These are phyloP conservation scores for Hydrozoanthus tunicans DNA, from an alignment of 64 coral and sea anemone genomes.

Conservation along the genomic window DNA sequence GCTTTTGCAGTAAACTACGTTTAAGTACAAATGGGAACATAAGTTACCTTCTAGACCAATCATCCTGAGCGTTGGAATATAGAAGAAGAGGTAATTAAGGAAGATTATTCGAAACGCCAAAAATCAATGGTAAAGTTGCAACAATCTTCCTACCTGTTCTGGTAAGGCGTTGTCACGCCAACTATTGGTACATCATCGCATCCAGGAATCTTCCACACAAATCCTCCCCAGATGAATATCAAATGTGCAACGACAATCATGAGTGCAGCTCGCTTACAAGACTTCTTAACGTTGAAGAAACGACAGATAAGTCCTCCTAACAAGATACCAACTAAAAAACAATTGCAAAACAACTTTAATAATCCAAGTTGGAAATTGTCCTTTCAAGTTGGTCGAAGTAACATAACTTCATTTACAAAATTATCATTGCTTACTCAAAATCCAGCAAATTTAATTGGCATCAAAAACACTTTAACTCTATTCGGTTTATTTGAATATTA, in stretches of 20 bases:
- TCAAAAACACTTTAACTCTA: too few species aligned
- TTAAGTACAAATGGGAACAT: too few species aligned
- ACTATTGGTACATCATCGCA: neutral
- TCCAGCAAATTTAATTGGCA: too few species aligned
- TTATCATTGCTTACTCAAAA: too few species aligned
- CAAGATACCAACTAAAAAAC: constrained; percentile 14
- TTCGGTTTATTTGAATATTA: too few species aligned
- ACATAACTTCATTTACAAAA: too few species aligned
- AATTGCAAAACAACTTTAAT: neutral
- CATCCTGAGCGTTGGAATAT: too few species aligned
- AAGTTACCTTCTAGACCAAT: too few species aligned
- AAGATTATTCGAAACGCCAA: too few species aligned
- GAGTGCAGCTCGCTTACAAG: constrained; percentile 4
- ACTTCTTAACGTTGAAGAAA: constrained; percentile 21
- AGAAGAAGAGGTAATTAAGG: too few species aligned
- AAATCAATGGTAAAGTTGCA: too few species aligned
- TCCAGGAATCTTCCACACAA: constrained; percentile 30
- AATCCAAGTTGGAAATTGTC: neutral
- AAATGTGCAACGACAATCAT: neutral
- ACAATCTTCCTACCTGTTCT: neutral
- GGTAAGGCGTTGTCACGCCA: neutral
- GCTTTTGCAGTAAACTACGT: too few species aligned
- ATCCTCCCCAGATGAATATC: constrained; percentile 22
- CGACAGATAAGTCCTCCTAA: constrained; percentile 14
- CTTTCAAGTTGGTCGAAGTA: neutral